phyloP scores from a whole-genome alignment of 2,888 invertebrate genomes.

The Mesodorylaimus sp. region DNA sequence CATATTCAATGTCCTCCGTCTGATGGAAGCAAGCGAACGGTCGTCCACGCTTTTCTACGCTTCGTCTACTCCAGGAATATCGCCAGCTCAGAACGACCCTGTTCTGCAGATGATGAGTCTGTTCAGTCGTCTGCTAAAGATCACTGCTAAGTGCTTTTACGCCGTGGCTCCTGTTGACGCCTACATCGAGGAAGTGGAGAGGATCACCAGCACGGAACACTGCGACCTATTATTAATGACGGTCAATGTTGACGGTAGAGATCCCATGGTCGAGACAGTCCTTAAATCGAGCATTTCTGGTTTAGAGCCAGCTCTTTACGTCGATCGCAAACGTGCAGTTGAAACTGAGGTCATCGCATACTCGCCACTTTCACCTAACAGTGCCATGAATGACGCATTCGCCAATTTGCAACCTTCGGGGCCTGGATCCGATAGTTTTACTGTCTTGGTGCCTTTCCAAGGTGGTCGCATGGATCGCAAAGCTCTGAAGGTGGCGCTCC shows the following conservation, averaged over 20 bases:
- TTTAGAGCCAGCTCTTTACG: neutral
- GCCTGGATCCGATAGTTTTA: too few species aligned
- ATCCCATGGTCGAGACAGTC: neutral
- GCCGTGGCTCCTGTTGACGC: conserved; percentile 8
- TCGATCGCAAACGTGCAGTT: neutral
- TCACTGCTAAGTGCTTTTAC: conserved; percentile 9
- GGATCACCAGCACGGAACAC: conserved; percentile 7
- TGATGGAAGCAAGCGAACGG: conserved; percentile 6
- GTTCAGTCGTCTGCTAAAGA: conserved; percentile 10
- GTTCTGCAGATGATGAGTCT: conserved; percentile 11
- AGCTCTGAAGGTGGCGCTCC: too few species aligned
- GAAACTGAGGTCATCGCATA: neutral
- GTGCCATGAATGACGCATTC: too few species aligned
- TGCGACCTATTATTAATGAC: conserved; percentile 10
- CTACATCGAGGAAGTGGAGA: conserved; percentile 11
- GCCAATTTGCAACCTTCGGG: too few species aligned
- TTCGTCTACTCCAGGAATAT: conserved; percentile 1
- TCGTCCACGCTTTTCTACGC: conserved; percentile 11
- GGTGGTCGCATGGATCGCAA: too few species aligned
- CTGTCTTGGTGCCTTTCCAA: too few species aligned
- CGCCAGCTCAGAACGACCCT: conserved; percentile 8
- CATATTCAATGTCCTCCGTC: conserved; percentile 7
- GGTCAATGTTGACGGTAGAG: neutral
- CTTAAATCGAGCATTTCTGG: neutral
- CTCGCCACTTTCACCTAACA: too few species aligned